phyloP scores from a whole-genome alignment of 2,113 vertebrate genomes.

The Ciconia maguari region DNA sequence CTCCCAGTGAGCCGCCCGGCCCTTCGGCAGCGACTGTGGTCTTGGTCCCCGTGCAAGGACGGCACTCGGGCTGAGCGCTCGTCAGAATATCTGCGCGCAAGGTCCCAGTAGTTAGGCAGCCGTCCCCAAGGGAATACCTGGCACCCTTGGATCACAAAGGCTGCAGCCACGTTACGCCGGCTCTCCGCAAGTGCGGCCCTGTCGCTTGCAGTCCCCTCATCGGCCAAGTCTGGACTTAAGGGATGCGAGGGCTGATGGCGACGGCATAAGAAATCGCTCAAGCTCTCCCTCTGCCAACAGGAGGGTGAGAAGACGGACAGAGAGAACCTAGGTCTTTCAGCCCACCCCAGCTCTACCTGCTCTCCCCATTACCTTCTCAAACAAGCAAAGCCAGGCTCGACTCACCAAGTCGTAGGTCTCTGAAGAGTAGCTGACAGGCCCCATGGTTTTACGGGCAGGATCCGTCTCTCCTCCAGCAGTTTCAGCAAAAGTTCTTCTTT shows the following conservation, averaged over 20 bases:
- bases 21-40: neutral
- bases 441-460: slow-evolving; percentile 14
- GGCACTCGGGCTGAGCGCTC: accelerated
- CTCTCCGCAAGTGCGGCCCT: accelerated
- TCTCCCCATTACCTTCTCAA: neutral
- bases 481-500: slow-evolving; percentile 20
- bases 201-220: neutral
- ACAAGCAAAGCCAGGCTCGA: neutral
- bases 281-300: neutral
- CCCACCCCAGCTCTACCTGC: neutral
- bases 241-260: neutral
- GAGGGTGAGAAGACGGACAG: neutral
- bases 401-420: slow-evolving; percentile 60
- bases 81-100: accelerated
- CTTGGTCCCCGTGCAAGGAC: neutral
- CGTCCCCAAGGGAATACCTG: neutral
- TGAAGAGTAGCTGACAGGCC: slow-evolving; percentile 11
- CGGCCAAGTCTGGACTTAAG: neutral
- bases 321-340: neutral
- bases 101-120: accelerated
- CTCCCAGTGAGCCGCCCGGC: neutral
- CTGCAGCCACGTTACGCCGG: accelerated
- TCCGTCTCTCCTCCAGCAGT: neutral
- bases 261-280: neutral
- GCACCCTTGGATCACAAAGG: neutral